These are phyloP conservation scores for Corythoichthys haematopterus DNA, from an alignment of 2,113 vertebrate genomes.

Conservation along the genomic window DNA sequence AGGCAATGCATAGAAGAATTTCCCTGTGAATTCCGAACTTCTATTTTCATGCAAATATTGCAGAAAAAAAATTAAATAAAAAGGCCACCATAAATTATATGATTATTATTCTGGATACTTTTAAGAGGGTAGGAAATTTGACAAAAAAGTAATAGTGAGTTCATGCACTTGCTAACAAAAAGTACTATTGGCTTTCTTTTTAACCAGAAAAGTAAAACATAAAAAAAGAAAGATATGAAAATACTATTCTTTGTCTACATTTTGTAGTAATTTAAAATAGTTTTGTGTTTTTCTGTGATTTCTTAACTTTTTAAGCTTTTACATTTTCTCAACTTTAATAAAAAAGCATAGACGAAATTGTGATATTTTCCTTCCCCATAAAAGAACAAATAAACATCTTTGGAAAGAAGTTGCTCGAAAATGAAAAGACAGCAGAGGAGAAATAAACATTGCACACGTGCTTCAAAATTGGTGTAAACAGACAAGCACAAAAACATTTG, in stretches of 20 bases:
- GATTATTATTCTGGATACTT: no score
- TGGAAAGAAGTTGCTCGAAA: background rate
- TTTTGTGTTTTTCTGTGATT: no score
- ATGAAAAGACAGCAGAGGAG: background rate
- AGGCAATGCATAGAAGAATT: background rate
- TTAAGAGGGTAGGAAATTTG: no score
- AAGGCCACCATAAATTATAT: no score
- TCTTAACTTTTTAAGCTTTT: no score
- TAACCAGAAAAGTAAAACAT: background rate
- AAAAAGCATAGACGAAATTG: no score
- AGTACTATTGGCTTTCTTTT: background rate
- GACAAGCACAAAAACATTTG: background rate
- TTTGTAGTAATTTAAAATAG: no score
- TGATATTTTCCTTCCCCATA: no score
- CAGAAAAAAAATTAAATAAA: background rate
- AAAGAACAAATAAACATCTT: background rate
- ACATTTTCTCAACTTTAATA: no score
- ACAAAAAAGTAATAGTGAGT: no score
- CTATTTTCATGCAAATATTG: background rate
- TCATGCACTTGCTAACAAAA: background rate
- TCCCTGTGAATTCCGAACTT: background rate
- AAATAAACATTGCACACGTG: background rate
- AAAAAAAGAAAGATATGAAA: no score
- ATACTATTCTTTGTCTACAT: no score
- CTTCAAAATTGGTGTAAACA: background rate